These are phyloP conservation scores for Iphiclides podalirius DNA, from an alignment of 2,888 invertebrate genomes.

Conservation along the genomic window DNA sequence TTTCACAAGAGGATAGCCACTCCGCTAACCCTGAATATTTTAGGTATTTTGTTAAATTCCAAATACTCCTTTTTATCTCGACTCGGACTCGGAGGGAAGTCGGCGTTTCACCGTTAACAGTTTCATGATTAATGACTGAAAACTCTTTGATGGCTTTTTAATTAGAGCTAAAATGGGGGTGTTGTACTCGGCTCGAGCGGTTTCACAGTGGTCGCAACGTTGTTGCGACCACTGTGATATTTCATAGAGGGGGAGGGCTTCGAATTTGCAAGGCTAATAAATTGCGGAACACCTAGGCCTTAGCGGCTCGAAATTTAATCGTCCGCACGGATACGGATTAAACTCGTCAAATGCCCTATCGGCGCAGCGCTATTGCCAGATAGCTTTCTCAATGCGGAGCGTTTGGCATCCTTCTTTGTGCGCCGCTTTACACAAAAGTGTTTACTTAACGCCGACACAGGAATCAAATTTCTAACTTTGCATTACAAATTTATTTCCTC, in stretches of 20 bases:
- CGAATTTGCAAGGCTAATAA: conserved; percentile 80
- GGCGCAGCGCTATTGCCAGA: conserved; percentile 48
- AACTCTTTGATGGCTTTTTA: conserved; percentile 81
- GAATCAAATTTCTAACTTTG: conserved; percentile 77
- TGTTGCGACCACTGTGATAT: conserved; percentile 71
- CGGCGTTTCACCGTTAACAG: conserved; percentile 77
- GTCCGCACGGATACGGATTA: conserved; percentile 62
- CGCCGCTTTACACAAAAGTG: conserved; percentile 51
- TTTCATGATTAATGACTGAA: conserved; percentile 80
- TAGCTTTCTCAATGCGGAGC: conserved; percentile 54
- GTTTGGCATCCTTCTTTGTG: conserved; percentile 65
- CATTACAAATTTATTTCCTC: conserved; percentile 78
- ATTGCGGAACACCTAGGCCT: conserved; percentile 76
- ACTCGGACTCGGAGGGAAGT: conserved; percentile 60
- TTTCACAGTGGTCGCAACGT: conserved; percentile 57
- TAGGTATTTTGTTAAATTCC: conserved; percentile 74
- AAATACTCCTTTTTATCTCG: conserved; percentile 69
- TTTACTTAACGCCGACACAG: conserved; percentile 74
- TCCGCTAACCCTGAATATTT: conserved; percentile 73
- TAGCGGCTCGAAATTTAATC: conserved; percentile 73
- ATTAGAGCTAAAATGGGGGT: conserved; percentile 80
- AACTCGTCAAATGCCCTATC: conserved; percentile 51
- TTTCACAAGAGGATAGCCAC: conserved; percentile 65
- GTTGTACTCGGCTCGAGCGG: conserved; percentile 60
- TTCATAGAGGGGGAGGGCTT: conserved; percentile 67